Percentiles rank a stretch among this genome's conserved stretches.
These are phyloP conservation scores for Xiphophorus hellerii DNA, from an alignment of 2,113 vertebrate species.

Conservation along the genomic window DNA sequence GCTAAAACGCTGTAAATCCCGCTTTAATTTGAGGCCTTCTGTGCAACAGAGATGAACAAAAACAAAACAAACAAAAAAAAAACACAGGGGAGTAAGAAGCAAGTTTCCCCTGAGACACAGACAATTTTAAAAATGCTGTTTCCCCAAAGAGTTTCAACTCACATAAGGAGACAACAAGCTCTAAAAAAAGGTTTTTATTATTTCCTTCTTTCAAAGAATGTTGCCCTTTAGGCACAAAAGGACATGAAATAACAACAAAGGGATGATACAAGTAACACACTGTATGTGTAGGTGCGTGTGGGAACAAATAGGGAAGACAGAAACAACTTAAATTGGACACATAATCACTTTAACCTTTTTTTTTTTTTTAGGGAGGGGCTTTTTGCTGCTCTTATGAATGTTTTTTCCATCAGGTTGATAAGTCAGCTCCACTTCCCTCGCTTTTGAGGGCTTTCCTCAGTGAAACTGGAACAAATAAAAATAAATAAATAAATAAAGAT, in stretches of 20 bases:
- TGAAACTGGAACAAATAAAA: background rate
- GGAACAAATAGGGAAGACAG: background rate
- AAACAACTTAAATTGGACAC: constrained; percentile 21
- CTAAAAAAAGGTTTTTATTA: background rate
- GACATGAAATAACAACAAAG: constrained; percentile 50
- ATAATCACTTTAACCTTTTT: constrained; percentile 48
- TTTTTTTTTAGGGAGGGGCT: constrained; percentile 14
- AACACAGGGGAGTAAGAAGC: constrained; percentile 11
- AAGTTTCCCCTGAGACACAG: background rate
- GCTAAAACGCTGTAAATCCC: constrained; percentile 14
- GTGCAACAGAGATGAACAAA: background rate
- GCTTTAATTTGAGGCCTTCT: background rate
- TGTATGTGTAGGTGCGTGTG: background rate
- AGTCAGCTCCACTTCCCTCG: constrained; percentile 17
- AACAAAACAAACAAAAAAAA: background rate
- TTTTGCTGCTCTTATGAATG: constrained; percentile 2
- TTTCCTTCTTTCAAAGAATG: constrained; percentile 18
- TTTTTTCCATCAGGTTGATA: constrained; percentile 44
- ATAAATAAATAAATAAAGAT: constrained; percentile 13
- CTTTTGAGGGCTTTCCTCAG: constrained; percentile 24
- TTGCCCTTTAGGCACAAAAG: constrained; percentile 49
- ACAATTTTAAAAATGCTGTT: background rate
- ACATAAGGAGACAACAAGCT: background rate
- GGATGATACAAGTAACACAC: constrained; percentile 7
- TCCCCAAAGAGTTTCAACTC: constrained; percentile 12